Evolutionary conservation across 2,797 vertebrate genomes (phyloP).

Genomic region (Periparus ater): DNA sequence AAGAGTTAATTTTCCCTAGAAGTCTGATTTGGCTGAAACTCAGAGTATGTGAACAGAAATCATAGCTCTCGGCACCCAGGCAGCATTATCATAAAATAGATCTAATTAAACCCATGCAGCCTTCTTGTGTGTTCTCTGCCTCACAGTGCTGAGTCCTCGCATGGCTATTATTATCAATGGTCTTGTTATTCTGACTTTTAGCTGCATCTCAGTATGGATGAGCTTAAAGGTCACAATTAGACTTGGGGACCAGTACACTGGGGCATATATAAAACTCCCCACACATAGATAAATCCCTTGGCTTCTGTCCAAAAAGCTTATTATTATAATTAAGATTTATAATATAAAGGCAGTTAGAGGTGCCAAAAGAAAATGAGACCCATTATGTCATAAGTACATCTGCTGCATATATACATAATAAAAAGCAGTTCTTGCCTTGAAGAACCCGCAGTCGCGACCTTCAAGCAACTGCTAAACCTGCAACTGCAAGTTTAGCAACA

Average conservation of each 20-base stretch:
- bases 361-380: background rate
- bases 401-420: background rate
- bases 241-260: background rate
- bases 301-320: background rate
- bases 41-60: background rate
- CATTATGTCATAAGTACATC: background rate
- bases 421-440: background rate
- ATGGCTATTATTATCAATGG: background rate
- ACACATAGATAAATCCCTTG: background rate
- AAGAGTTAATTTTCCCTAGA: constrained; percentile 29
- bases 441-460: rapidly evolving
- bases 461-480: background rate
- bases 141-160: background rate
- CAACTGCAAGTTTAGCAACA: background rate
- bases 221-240: background rate
- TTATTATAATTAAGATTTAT: constrained; percentile 11
- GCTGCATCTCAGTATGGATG: background rate
- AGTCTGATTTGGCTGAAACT: constrained; percentile 18
- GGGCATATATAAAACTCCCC: background rate
- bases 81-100: background rate
- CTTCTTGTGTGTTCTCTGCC: background rate
- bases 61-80: background rate
- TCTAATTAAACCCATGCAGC: background rate
- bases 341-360: background rate
- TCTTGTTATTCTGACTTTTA: constrained; percentile 2